Evolutionary conservation across 2,888 invertebrate genomes (phyloP), one percentile per base, ranked within the genome.

Genomic region (Lottia gigantea): DNA sequence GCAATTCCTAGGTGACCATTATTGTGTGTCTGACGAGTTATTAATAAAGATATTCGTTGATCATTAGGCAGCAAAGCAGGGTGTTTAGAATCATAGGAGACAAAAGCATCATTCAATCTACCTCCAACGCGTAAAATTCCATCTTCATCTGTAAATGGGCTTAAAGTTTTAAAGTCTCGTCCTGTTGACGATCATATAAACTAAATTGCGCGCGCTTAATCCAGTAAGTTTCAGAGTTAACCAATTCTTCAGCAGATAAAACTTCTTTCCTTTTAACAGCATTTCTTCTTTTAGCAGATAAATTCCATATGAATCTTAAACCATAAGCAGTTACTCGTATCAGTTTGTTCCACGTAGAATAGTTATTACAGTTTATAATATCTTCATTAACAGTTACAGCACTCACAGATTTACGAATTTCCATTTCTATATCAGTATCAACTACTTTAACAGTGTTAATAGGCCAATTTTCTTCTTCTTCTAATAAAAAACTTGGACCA

Each of bases 111-210:
- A 1, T 55, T 16, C 49, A 55, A 19, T 8, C 49, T 2, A 55
- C 49, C 49, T 15, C 49, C 49, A 55, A 55, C 49, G 8, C 49
- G 49, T 19, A 55, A 19, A 19, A 55, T 55, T 55, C 49, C 49
- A 55, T 55, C 19, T 55, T 55, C 49, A 55, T 55, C n/a, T 55
- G 49, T 49, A 49, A 49, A 49, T 49, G 49, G 49, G 19, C 49
- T 49, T 49, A 49, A 49, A n/a, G n/a, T n/a, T n/a, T n/a, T n/a
- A n/a, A n/a, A 49, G 8, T 49, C 49, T 19, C 49, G n/a, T n/a
- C 49, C 14, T n/a, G 0, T 7, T 15, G 49, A 49, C n/a, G n/a
- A 49, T 49, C 49, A n/a, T 1, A 19, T 49, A 49, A 49, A 16
- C 49, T 8, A 14, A n/a, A 8, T 49, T 49, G 49, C 0, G 6